Conservation (phyloP, 2,888 invertebrate genomes). For the Vesta saturnalis region DNA sequence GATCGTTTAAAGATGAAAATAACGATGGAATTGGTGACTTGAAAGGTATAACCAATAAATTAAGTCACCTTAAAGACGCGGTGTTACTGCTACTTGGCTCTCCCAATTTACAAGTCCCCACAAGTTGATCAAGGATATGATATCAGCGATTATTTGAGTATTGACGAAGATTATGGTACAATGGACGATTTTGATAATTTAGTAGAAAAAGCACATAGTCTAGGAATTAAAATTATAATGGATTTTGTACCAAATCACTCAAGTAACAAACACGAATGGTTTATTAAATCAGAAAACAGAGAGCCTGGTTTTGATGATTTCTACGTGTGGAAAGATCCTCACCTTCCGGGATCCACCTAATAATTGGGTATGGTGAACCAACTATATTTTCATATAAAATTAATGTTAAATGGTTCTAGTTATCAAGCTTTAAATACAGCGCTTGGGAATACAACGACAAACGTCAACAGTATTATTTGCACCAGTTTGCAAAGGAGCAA, state of each 20-base stretch:
- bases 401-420: conserved; percentile 39
- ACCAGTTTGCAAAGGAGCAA: conserved; percentile 78
- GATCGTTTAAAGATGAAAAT: conserved; percentile 79
- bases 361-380: conserved; percentile 73
- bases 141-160: conserved; percentile 77
- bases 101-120: conserved; percentile 87
- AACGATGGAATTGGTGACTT: conserved; percentile 92
- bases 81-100: conserved; percentile 82
- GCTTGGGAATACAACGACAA: conserved; percentile 50
- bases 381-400: too few relatives aligned
- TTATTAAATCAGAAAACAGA: conserved; percentile 71
- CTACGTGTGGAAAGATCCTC: conserved; percentile 83
- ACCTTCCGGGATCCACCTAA: too few relatives aligned
- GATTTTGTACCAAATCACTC: conserved; percentile 70
- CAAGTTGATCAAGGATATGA: conserved; percentile 92
- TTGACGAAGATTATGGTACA: conserved; percentile 79
- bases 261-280: conserved; percentile 85
- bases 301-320: conserved; percentile 75
- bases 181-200: conserved; percentile 75
- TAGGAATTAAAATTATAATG: conserved; percentile 65
- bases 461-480: conserved; percentile 75
- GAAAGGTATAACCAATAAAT: conserved; percentile 67
- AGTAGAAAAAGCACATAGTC: conserved; percentile 65
- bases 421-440: conserved; percentile 51
- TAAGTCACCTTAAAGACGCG: conserved; percentile 65